Evolutionary conservation across 2,888 invertebrate genomes (phyloP).

Genomic region (Cepaea hortensis): DNA sequence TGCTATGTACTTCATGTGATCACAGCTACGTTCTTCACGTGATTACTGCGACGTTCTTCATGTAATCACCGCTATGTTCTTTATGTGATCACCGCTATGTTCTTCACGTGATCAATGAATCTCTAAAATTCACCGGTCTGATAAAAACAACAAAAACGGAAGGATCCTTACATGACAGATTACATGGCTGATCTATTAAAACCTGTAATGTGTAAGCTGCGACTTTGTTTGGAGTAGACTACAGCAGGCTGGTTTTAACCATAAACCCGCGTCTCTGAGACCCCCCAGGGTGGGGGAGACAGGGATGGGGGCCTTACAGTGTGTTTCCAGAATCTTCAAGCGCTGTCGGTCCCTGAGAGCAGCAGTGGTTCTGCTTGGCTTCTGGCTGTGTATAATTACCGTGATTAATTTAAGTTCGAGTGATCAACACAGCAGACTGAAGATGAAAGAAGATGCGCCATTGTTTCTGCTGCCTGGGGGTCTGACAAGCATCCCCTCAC

Average conservation of each 20-base stretch:
- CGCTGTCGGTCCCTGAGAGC: constrained; percentile 27
- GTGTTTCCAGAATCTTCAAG: constrained; percentile 14
- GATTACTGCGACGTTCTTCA: too few relatives aligned
- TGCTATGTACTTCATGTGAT: too few relatives aligned
- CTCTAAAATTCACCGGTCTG: too few relatives aligned
- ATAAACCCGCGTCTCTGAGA: constrained; percentile 13
- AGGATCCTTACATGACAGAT: too few relatives aligned
- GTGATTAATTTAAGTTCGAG: constrained; percentile 44
- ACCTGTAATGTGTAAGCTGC: too few relatives aligned
- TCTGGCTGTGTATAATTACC: constrained; percentile 49
- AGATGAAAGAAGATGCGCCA: constrained; percentile 32
- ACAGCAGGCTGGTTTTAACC: neutral
- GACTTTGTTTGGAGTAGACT: neutral
- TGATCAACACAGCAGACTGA: constrained; percentile 1
- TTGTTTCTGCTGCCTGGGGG: constrained; percentile 1
- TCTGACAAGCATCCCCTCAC: neutral
- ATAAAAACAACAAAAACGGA: too few relatives aligned
- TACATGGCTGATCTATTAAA: too few relatives aligned
- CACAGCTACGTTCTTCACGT: too few relatives aligned
- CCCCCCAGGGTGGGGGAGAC: constrained; percentile 11
- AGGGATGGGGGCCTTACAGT: constrained; percentile 22
- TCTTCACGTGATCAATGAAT: too few relatives aligned
- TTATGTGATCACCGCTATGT: too few relatives aligned
- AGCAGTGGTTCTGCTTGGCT: constrained; percentile 26
- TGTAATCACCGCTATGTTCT: too few relatives aligned